Base-by-base conservation (phyloP, 2,113 vertebrate species). In the Chamaea fasciata region DNA sequence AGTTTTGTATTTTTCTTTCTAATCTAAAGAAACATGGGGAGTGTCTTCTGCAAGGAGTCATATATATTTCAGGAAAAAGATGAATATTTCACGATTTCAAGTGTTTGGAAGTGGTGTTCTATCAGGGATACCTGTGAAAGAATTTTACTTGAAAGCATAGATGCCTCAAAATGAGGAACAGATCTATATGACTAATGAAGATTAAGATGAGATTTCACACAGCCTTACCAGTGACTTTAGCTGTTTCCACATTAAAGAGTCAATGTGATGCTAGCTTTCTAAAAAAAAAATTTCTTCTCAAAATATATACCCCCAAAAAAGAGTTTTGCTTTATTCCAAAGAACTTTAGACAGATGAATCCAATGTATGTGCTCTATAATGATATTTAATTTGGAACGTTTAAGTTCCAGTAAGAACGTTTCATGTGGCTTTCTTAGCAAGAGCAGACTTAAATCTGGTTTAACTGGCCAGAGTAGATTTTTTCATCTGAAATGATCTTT, bases 211-310 rank as follows among this genome's bases (percentile, higher is more conserved):
- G 68, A 85, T 94, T 95, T 95, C 88, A 88, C 89, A 78, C 82
- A 89, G 27, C 81, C 21, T 86, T 83, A 81, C 52, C 37, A 92
- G 31, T 55, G 47, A 68, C 31, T 96, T 69, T 64, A 60, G 22
- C 41, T 81, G 11, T 91, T 92, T 94, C 91, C 78, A 95, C 89
- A 94, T 94, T 94, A 89, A 95, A 97, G 81, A 84, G 22, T 37
- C 59, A 67, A 27, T 70, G 65, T 47, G 62, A 84, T 55, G 30
- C 41, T 44, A 80, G 44, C 49, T 93, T 75, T 68, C 47, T 33
- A 35, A 88, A 35, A 88, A 93, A 91, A 87, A 73, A 9, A 0
- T 19, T 74, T 85, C 59, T 81, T 90, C 53, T 77, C 44, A 71
- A 81, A 47, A 74, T 13, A 62, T 71, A 63, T 31, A 63, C 6